A percentile compares a stretch with the other conserved stretches of the same genome.
Conservation (phyloP, 2,113 vertebrate species). For the Microtus oregoni region DNA sequence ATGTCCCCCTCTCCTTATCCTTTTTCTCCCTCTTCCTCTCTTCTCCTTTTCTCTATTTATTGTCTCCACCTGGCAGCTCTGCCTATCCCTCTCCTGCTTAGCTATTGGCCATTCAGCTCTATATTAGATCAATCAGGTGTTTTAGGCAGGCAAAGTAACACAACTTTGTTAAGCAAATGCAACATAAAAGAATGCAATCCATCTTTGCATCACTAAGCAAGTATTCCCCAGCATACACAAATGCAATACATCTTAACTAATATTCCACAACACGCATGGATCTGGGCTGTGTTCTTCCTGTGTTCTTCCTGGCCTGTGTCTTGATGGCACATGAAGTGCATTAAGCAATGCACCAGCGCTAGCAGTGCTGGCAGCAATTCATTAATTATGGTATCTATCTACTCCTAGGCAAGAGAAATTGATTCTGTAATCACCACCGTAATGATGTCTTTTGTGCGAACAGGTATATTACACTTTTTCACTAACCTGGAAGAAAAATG, state of each 20-base stretch:
- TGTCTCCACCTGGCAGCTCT: not conserved
- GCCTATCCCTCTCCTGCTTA: not conserved
- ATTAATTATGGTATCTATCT: conserved; percentile 40
- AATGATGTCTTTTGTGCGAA: conserved; percentile 51
- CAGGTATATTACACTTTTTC: conserved; percentile 50
- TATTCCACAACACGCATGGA: accelerated
- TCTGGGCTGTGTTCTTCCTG: not conserved
- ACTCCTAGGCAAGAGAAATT: conserved; percentile 32
- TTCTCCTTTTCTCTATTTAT: not conserved
- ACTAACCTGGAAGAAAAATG: conserved; percentile 20
- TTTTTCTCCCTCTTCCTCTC: not conserved
- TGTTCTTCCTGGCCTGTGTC: not conserved
- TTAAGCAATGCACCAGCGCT: not conserved
- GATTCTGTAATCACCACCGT: conserved; percentile 38
- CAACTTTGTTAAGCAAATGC: not conserved
- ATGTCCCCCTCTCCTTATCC: not conserved
- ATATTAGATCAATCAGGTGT: not conserved
- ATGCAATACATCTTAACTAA: not conserved
- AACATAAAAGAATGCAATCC: not conserved
- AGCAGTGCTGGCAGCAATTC: not conserved
- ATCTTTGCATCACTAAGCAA: not conserved
- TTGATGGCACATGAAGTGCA: not conserved
- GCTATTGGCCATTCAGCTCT: not conserved
- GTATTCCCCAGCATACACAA: not conserved
- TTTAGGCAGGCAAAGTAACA: not conserved